These are phyloP conservation scores for Drosophila paranaensis DNA, from an alignment of 2,888 invertebrate genomes.

Conservation along the genomic window DNA sequence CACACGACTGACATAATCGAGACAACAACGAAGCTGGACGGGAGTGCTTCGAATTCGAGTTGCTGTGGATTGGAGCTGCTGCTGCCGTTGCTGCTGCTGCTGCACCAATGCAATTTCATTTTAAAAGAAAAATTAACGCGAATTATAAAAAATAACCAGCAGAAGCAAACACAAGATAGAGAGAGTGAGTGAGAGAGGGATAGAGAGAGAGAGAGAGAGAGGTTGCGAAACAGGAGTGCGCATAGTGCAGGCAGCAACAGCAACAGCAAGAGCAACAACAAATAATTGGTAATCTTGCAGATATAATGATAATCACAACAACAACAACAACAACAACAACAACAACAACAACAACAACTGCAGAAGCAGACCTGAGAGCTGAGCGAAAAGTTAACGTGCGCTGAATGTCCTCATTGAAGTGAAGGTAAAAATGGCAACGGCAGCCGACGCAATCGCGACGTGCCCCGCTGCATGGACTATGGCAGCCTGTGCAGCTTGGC, in stretches of 20 bases:
- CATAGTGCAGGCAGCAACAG: slow-evolving; percentile 57
- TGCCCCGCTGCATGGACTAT: slow-evolving; percentile 27
- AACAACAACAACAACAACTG: slow-evolving; percentile 69
- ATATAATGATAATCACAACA: slow-evolving; percentile 77
- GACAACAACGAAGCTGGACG: slow-evolving; percentile 59
- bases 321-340: slow-evolving; percentile 72
- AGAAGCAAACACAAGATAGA: slow-evolving; percentile 8
- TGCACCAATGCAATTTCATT: slow-evolving; percentile 72
- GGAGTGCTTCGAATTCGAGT: slow-evolving; percentile 41
- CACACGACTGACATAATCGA: slow-evolving; percentile 77
- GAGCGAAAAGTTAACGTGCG: slow-evolving; percentile 66
- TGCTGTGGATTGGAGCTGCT: slow-evolving; percentile 30
- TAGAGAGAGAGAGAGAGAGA: slow-evolving; percentile 7
- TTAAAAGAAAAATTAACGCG: slow-evolving; percentile 79
- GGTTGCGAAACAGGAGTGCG: slow-evolving; percentile 49
- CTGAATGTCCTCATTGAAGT: slow-evolving; percentile 78
- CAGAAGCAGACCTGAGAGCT: slow-evolving; percentile 36
- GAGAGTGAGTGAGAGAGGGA: slow-evolving; percentile 6
- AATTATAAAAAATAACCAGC: slow-evolving; percentile 74
- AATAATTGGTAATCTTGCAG: slow-evolving; percentile 77
- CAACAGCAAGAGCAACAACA: slow-evolving; percentile 60
- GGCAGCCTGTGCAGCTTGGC: slow-evolving; percentile 18
- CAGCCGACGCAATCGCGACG: slow-evolving; percentile 46
- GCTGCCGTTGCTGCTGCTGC: slow-evolving; percentile 28
- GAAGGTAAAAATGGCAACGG: slow-evolving; percentile 67